These are phyloP conservation scores for Scartelaos histophorus DNA, from an alignment of 2,113 vertebrate species.

Conservation along the genomic window DNA sequence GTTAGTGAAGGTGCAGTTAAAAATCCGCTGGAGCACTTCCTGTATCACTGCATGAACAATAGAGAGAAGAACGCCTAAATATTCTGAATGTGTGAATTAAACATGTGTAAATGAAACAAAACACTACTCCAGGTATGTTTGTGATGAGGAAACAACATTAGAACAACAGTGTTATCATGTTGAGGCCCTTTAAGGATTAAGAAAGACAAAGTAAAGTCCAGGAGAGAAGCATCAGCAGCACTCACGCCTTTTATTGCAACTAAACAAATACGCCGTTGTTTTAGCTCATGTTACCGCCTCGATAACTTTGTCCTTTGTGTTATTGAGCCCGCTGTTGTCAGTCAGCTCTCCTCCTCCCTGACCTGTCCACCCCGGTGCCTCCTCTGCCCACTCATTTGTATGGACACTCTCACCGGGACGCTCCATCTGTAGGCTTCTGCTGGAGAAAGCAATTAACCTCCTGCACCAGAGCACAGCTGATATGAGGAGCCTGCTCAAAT, in stretches of 20 bases:
- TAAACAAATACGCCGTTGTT: background rate
- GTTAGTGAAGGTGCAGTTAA: no score
- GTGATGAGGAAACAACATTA: no score
- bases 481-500: conserved; percentile 51
- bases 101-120: no score
- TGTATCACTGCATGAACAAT: no score
- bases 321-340: conserved; percentile 8
- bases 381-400: conserved; percentile 58
- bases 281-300: background rate
- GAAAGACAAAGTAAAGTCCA: background rate
- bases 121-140: no score
- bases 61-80: no score
- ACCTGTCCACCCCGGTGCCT: conserved; percentile 31
- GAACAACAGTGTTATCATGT: no score
- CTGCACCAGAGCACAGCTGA: conserved; percentile 46
- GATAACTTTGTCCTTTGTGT: conserved; percentile 6
- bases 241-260: no score
- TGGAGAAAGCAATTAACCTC: conserved; percentile 71
- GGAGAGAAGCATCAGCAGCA: no score
- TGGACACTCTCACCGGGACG: conserved; percentile 60
- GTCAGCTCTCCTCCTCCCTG: conserved; percentile 32
- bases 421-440: conserved; percentile 60
- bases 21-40: no score
- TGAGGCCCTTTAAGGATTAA: background rate
- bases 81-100: no score